Base-by-base conservation (phyloP, 1,140 invertebrate genomes). In the Heliconius eleuchia region DNA sequence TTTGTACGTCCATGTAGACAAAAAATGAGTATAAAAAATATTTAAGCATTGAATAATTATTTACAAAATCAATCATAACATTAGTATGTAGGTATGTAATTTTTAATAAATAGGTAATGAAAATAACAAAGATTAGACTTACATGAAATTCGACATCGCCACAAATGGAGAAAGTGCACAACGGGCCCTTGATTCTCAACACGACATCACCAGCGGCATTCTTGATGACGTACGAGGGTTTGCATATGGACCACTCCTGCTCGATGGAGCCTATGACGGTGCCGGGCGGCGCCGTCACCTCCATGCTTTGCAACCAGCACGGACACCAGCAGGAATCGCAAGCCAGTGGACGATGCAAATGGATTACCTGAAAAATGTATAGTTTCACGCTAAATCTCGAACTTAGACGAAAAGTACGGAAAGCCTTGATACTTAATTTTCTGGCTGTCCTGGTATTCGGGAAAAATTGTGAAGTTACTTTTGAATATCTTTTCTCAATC, bases 261-360 rank as follows among this genome's bases (percentile, higher is more conserved):
- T 97, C 96, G 9, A 99, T 96, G 7, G 95, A 96, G 30, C 98
- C 98, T 70, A 98, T 95, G 1, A 97, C 88, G 71, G 95, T 96
- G 6, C 97, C 97, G 1, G 96, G 96, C 7, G 97, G 97, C 2
- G 97, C 94, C 0, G 95, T 96, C 9, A 98, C 96, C 86, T 97
- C 97, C 95, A 98, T 96, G 85, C 97, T 97, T 95, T 98, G 98
- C 83, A 98, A 94, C 92, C 97, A 98, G 92, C 98, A 98, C 7
- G 97, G 97, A 86, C 96, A 98, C 85, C 96, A 97, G 87, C 98
- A 98, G 5, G 96, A 96, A 80, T 96, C 96, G 91, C 98, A 98
- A 18, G 97, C 96, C 19, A 98, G 92, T 1, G 97, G 97, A 52
- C 97, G 95, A 82, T 96, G 94, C 91, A 96, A 91, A 86, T 97